Base-by-base conservation (phyloP, 2,113 vertebrate genomes). In the Catharus minimus region DNA sequence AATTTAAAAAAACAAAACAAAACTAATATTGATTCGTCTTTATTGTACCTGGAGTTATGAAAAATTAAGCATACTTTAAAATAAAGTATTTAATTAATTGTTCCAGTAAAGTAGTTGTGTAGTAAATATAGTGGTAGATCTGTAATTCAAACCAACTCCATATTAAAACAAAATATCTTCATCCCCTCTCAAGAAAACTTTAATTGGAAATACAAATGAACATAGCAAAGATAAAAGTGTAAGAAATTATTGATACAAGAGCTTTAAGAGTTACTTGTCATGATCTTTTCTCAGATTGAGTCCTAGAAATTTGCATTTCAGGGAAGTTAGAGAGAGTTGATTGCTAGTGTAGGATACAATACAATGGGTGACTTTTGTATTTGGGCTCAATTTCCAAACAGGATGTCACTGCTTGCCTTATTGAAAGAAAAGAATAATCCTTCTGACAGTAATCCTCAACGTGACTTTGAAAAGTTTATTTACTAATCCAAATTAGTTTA, bases 401-500 rank as follows among this genome's bases (percentile, higher is more conserved):
- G 33, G 13, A 41, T 2, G 4, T 44, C 15, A 44, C 49, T 78
- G 14, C 9, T 32, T 67, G 3, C 17, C 8, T 52, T 56, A 22
- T 5, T 87, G 41, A 71, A 84, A 64, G 27, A 68, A 75, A 60
- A 32, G 0, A 57, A 22, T 56, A 75, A 84, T 19, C 21, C n/a
- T 58, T 43, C 36, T 86, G 86, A 67, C 57, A 64, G 18, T 82
- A 93, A 88, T 86, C 38, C 30, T 53, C 43, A 88, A 53, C 2
- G 19, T 13, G 7, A 57, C 32, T 91, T 85, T 57, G 21, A 41
- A 94, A 79, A 72, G 27, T 18, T 85, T 76, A 73, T 82, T 89
- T 89, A 65, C 50, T 89, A 65, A 87, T 76, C 11, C 41, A 88
- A 82, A 89, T 57, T 82, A 92, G 50, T 87, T 89, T 88, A 57